Evolutionary conservation across 2,888 invertebrate genomes (phyloP), one percentile per base, ranked within the genome.

Genomic region (Calliphora vomitoria): DNA sequence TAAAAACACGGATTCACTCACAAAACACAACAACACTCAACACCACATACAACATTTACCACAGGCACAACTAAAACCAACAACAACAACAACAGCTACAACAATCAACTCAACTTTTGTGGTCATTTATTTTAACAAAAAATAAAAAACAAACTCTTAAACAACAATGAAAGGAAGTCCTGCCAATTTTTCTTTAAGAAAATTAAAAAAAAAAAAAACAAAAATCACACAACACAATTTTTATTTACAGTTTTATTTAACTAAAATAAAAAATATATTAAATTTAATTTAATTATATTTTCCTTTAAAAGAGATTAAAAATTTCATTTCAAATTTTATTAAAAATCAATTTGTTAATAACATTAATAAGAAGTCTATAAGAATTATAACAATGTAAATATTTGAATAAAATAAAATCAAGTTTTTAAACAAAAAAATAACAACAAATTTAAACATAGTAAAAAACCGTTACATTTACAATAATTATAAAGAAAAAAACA

Each of bases 121-220:
- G 75, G 76, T 82, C 55, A 68, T 80, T 85, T 80, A 71, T 53
- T 62, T 80, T 0, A 60, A 25, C 20, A 53, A 31, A 68, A 11
- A 47, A 62, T 18, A 31, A 41, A 11, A 25, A 60, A 69, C 50
- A 68, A 35, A 55, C 41, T 25, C n/a, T 35, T 15, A 13, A 18
- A 38, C 80, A 80, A 62, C 35, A 78, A 78, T 50, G 47, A 76
- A 84, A 72, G 72, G 20, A 85, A 82, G 79, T 87, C 87, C 87
- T 87, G 87, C 87, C 87, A 85, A 79, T 85, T 82, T 87, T 85
- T 85, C 82, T 85, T 85, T 82, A 75, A 87, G 78, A 87, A 87
- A 85, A 79, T 78, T 69, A 44, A 58, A 58, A 31, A 4, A 58
- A 25, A 58, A 25, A 53, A 5, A 18, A n/a, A n/a, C n/a, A n/a